phyloP scores from a whole-genome alignment of 2,797 vertebrate genomes.

The Leptoclinus maculatus region DNA sequence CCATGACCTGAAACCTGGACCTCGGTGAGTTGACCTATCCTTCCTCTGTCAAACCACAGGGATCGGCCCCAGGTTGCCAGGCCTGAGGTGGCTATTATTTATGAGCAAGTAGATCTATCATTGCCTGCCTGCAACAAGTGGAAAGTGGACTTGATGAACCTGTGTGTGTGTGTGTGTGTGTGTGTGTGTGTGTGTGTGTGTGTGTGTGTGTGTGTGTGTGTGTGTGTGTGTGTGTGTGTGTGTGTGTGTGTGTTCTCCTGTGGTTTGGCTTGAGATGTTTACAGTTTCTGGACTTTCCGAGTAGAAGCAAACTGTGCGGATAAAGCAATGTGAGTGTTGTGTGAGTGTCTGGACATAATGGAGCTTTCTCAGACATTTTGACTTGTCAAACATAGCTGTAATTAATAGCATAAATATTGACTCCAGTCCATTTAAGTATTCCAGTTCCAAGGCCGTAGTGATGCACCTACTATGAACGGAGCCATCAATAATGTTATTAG shows the following conservation, averaged over 20 bases:
- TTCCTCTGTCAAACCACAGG: no score
- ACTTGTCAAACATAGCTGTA: conserved; percentile 47
- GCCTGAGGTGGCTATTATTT: not conserved
- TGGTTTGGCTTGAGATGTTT: conserved; percentile 31
- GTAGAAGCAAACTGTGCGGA: conserved; percentile 1
- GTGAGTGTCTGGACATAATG: not conserved
- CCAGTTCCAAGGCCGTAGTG: not conserved
- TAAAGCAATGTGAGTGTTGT: conserved; percentile 5
- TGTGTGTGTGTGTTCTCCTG: not conserved
- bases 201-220: not conserved
- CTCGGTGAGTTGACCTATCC: not conserved
- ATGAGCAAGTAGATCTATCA: not conserved
- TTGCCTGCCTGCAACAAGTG: not conserved
- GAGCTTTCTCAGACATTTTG: not conserved
- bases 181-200: not conserved
- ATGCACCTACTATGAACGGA: not conserved
- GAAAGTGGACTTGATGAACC: conserved; percentile 30
- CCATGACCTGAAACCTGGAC: not conserved
- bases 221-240: not conserved
- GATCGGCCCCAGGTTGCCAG: not conserved
- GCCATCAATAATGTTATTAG: not conserved
- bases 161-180: not conserved
- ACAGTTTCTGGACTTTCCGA: conserved; percentile 3
- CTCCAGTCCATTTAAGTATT: conserved; percentile 11
- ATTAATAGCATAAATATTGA: conserved; percentile 32